Conservation (phyloP, 2,113 vertebrate species). For the Thamnaconus septentrionalis region DNA sequence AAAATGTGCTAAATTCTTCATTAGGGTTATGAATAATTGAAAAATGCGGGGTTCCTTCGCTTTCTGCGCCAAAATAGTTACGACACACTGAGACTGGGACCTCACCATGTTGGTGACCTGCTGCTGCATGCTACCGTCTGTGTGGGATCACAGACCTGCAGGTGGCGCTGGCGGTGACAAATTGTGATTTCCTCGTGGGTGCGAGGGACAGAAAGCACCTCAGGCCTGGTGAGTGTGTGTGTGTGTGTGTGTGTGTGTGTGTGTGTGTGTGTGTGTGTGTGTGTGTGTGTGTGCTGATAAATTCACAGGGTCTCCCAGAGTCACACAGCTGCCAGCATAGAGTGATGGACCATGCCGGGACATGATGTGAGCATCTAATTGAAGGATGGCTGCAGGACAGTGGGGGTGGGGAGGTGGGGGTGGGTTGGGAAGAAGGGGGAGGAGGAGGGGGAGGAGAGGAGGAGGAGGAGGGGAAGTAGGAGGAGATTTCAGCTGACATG, state of each 20-base stretch:
- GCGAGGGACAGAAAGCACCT: constrained; percentile 43
- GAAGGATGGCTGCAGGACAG: constrained; percentile 57
- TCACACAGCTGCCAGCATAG: constrained; percentile 60
- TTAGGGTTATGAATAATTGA: constrained; percentile 17
- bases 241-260: no score
- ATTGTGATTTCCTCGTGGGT: constrained; percentile 32
- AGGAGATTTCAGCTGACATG: constrained; percentile 50
- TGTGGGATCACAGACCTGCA: constrained; percentile 40
- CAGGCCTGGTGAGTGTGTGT: neutral
- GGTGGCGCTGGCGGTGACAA: constrained; percentile 31
- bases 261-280: no score
- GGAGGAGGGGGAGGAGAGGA: no score
- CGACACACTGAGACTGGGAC: no score
- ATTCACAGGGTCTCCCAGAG: constrained; percentile 56
- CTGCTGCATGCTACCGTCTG: constrained; percentile 23
- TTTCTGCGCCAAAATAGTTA: no score
- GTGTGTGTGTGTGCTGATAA: constrained; percentile 30
- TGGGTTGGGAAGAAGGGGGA: no score
- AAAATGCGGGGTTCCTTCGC: neutral
- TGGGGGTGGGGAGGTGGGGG: neutral
- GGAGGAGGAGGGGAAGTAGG: neutral
- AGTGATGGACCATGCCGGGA: constrained; percentile 60
- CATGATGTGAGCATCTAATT: constrained; percentile 65
- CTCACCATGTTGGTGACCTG: no score
- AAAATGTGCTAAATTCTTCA: constrained; percentile 13